Evolutionary conservation across 2,797 vertebrate genomes (phyloP).

Genomic region (Synanceia verrucosa): DNA sequence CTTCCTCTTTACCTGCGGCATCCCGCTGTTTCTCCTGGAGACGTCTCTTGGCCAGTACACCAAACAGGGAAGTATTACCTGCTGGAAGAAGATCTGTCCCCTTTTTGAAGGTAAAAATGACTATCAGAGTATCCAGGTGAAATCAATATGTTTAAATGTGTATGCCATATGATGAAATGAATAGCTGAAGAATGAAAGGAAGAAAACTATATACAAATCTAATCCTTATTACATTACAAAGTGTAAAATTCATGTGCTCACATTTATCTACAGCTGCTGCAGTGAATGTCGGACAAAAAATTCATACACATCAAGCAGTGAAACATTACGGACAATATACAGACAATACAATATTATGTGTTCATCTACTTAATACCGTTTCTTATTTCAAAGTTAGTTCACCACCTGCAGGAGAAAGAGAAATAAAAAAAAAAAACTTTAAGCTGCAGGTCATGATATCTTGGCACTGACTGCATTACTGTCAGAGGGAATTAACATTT

Average conservation of each 20-base stretch:
- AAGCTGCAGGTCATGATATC: neutral
- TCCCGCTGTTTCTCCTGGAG: slow-evolving; percentile 85
- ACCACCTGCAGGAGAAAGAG: neutral
- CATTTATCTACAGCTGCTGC: neutral
- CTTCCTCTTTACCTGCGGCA: slow-evolving; percentile 84
- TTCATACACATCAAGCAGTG: neutral
- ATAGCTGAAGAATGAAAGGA: no score
- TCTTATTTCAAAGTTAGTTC: neutral
- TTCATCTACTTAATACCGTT: no score
- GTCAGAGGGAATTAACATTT: no score
- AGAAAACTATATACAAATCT: neutral
- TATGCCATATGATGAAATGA: no score
- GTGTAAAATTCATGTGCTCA: neutral
- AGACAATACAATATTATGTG: neutral
- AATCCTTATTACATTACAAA: neutral
- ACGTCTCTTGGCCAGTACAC: slow-evolving; percentile 83
- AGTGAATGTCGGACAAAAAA: neutral
- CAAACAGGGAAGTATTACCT: slow-evolving; percentile 81
- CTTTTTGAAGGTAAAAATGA: slow-evolving; percentile 82
- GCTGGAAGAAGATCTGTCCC: slow-evolving; percentile 84
- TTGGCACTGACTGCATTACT: neutral
- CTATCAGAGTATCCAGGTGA: neutral
- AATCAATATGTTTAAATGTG: no score
- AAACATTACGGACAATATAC: neutral
- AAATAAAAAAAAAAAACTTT: neutral